Percentiles rank a stretch among this genome's conserved stretches.
Evolutionary conservation across 2,888 invertebrate genomes (phyloP).

Genomic region (Neoscelio sp.): DNA sequence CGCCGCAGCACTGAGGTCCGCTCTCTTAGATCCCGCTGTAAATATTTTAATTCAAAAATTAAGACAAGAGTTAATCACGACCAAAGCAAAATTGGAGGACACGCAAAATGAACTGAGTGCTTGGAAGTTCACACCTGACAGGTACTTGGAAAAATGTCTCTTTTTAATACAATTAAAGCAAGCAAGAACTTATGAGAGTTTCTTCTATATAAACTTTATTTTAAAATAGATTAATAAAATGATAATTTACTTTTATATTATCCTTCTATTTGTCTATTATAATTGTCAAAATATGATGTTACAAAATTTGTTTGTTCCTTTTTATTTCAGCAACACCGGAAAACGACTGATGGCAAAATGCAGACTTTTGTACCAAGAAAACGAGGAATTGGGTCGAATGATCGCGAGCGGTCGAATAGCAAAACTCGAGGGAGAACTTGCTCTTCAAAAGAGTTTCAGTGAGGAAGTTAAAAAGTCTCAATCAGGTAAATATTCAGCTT

Average conservation of each 20-base stretch:
- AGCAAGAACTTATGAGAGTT: too few species aligned
- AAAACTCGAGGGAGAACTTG: slow-evolving; percentile 97
- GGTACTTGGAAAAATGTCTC: slow-evolving; percentile 83
- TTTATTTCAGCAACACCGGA: slow-evolving; percentile 96
- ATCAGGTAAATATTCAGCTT: slow-evolving; percentile 87
- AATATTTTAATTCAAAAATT: slow-evolving; percentile 96
- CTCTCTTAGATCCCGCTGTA: slow-evolving; percentile 97
- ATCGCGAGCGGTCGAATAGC: slow-evolving; percentile 97
- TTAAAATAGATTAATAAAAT: too few species aligned
- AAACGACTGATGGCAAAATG: slow-evolving; percentile 99
- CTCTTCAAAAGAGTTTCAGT: slow-evolving; percentile 96
- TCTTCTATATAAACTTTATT: too few species aligned
- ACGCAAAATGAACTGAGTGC: slow-evolving; percentile 98
- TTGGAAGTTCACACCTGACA: slow-evolving; percentile 99
- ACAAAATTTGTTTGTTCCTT: too few species aligned
- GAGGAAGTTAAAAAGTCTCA: slow-evolving; percentile 98
- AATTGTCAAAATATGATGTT: too few species aligned
- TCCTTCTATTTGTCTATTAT: slow-evolving; percentile 6
- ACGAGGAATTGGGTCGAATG: slow-evolving; percentile 98
- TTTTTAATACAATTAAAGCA: neutral
- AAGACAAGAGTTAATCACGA: slow-evolving; percentile 94
- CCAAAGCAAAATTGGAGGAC: slow-evolving; percentile 96
- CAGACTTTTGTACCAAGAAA: slow-evolving; percentile 96
- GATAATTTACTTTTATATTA: too few species aligned
- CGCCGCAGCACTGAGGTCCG: slow-evolving; percentile 89